Evolutionary conservation across 2,113 vertebrate species (phyloP).

Genomic region (Holacanthus passer): DNA sequence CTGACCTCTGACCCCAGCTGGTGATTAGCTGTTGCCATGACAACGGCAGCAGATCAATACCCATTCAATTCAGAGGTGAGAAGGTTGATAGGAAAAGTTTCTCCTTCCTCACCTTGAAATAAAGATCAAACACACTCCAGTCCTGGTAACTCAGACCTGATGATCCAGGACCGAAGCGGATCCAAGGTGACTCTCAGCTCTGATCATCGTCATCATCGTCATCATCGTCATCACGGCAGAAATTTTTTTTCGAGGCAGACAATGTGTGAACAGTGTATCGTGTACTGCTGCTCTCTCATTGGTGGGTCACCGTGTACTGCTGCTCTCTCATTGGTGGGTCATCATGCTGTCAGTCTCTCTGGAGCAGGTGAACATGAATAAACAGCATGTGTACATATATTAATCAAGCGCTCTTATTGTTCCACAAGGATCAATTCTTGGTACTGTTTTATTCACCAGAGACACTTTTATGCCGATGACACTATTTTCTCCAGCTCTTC

Average conservation of each 20-base stretch:
- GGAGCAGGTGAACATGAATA: too few species aligned
- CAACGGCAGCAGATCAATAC: slow-evolving; percentile 23
- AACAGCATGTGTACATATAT: not conserved
- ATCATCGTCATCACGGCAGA: too few species aligned
- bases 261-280: too few species aligned
- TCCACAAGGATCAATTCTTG: not conserved
- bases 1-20: slow-evolving; percentile 18
- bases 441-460: not conserved
- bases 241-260: too few species aligned
- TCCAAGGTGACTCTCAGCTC: too few species aligned
- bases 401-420: not conserved
- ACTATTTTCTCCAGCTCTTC: not conserved
- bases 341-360: too few species aligned
- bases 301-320: too few species aligned
- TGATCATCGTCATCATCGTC: too few species aligned
- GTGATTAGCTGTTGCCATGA: not conserved
- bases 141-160: not conserved
- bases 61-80: slow-evolving; percentile 31
- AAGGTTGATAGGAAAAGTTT: slow-evolving; percentile 26
- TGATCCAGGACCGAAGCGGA: not conserved
- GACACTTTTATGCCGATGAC: not conserved
- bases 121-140: not conserved
- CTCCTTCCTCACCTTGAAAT: not conserved
- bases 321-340: too few species aligned
- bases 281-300: too few species aligned